Base-by-base conservation (phyloP, 2,888 invertebrate genomes). In the Drosophila fulvimacula region DNA sequence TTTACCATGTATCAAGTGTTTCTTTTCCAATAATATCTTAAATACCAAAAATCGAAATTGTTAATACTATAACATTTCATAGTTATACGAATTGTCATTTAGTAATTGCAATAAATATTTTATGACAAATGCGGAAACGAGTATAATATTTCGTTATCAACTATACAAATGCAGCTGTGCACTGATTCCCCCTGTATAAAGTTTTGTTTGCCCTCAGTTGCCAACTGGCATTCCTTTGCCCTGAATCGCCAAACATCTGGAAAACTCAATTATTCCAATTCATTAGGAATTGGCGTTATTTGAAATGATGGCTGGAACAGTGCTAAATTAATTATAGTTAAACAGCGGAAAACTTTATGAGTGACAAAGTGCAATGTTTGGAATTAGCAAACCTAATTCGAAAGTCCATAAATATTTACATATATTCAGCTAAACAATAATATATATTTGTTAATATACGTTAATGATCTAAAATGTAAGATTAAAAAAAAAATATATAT, bases 181-280 rank as follows among this genome's bases (percentile, higher is more conserved):
- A 48, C 48, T 17, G 30, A 32, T 32, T 30, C 19, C 32, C 19
- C 32, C 13, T 2, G 2, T 32, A 32, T 15, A 49, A 49, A 49
- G 32, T 32, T 51, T 10, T 15, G 15, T 9, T 51, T 21, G 34
- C 30, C 49, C 19, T 19, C 21, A 2, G 21, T 5, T 21, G 1
- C 9, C 49, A 34, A 34, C 49, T 51, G 49, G 34, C 49, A 51
- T 51, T 34, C 9, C 32, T 51, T 5, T 51, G 15, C 34, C 9
- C 5, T 34, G 49, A 51, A 19, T 48, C 15, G 30, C 30, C 1
- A 34, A 51, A 51, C 49, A 51, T 34, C 13, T 51, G 49, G 15
- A 15, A 19, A 51, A 34, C 19, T 15, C 34, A 51, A 51, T 51
- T 51, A 51, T 34, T 21, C 15, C 34, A 51, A 34, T 34, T 34